A percentile compares a stretch with the other conserved stretches of the same genome.
Evolutionary conservation across 2,797 vertebrate genomes (phyloP).

Genomic region (Benthosema pterotum): DNA sequence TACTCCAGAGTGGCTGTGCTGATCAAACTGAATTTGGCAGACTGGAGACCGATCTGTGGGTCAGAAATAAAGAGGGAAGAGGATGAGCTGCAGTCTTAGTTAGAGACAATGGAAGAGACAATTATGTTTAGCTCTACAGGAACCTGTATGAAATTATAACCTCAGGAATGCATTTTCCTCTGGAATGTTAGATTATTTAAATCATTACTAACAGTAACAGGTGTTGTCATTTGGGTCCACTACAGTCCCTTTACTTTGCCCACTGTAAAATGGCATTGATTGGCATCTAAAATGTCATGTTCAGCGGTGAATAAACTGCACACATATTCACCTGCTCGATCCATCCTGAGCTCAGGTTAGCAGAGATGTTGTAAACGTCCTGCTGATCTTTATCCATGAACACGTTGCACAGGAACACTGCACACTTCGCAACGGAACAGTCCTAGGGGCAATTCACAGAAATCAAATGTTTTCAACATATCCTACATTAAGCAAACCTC

Average conservation of each 20-base stretch:
- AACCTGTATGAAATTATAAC: no score
- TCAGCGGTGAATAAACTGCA: not conserved
- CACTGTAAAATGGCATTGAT: no score
- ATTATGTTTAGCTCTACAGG: no score
- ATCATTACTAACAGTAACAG: no score
- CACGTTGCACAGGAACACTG: slow-evolving; percentile 70
- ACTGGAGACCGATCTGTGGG: slow-evolving; percentile 72
- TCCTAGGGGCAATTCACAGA: slow-evolving; percentile 63
- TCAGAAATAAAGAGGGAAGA: slow-evolving; percentile 8
- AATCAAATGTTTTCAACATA: no score
- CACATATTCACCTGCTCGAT: slow-evolving; percentile 75
- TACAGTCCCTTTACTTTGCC: no score
- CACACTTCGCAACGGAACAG: slow-evolving; percentile 80
- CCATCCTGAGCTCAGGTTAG: slow-evolving; percentile 82
- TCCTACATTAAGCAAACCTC: no score
- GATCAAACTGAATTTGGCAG: slow-evolving; percentile 71
- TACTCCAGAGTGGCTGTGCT: slow-evolving; percentile 79
- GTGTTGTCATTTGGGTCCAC: no score
- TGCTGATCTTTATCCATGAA: slow-evolving; percentile 46
- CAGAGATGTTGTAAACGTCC: slow-evolving; percentile 66
- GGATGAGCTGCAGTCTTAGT: not conserved
- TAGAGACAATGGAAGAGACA: no score
- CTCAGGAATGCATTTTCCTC: no score
- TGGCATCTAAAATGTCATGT: not conserved
- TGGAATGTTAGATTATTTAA: no score